Evolutionary conservation across 2,797 vertebrate genomes (phyloP).

Genomic region (Parauchenoglanis ngamensis): DNA sequence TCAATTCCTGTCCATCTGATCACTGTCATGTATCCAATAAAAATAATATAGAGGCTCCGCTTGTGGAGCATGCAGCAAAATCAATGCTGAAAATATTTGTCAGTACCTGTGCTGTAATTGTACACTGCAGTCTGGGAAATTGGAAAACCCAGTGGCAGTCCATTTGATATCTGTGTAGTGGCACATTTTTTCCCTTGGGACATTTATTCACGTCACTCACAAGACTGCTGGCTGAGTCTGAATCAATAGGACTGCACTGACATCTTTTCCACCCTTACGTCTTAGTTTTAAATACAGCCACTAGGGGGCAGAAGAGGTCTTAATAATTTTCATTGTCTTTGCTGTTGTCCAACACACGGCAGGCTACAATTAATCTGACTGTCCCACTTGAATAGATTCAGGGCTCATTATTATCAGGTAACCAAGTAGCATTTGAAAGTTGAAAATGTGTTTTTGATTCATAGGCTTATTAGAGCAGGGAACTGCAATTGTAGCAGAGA

Average conservation of each 20-base stretch:
- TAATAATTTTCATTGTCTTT: not conserved
- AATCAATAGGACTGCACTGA: constrained; percentile 67
- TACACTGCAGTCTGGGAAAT: constrained; percentile 55
- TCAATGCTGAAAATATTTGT: constrained; percentile 66
- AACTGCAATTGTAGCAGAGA: not conserved
- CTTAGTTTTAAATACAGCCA: constrained; percentile 58
- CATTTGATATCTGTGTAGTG: constrained; percentile 54
- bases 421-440: not conserved
- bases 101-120: constrained; percentile 48
- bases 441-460: not conserved
- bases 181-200: constrained; percentile 48
- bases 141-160: constrained; percentile 55
- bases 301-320: constrained; percentile 70
- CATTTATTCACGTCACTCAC: constrained; percentile 63
- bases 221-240: constrained; percentile 58
- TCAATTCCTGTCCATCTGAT: not conserved
- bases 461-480: not conserved
- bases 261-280: constrained; percentile 54
- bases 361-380: constrained; percentile 7
- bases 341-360: not conserved
- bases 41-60: constrained; percentile 22
- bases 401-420: not conserved
- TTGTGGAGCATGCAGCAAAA: constrained; percentile 51
- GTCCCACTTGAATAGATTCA: not conserved
- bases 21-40: constrained; percentile 35